A percentile compares a stretch with the other conserved stretches of the same genome.
Evolutionary conservation across 2,113 vertebrate genomes (phyloP).

Genomic region (Catagonus wagneri): DNA sequence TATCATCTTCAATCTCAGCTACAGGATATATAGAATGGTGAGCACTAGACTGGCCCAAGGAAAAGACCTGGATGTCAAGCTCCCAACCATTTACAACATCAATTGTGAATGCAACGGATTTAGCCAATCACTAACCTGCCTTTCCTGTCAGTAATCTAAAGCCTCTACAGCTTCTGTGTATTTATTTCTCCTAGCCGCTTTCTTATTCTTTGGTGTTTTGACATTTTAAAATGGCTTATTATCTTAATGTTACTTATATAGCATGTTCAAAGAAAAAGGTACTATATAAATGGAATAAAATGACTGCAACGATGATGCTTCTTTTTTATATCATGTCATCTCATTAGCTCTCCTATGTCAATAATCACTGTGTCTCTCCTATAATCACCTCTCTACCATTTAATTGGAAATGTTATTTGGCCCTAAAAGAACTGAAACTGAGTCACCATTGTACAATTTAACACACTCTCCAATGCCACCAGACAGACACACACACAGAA

Average conservation of each 20-base stretch:
- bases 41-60: neutral
- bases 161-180: neutral
- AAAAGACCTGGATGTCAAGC: neutral
- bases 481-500: neutral
- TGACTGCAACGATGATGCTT: neutral
- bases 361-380: neutral
- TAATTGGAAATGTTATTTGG: conserved; percentile 21
- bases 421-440: neutral
- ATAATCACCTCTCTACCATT: neutral
- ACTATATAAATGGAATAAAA: conserved; percentile 47
- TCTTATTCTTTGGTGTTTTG: conserved; percentile 56
- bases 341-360: conserved; percentile 39
- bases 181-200: conserved; percentile 36
- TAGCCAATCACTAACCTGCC: neutral
- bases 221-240: conserved; percentile 64
- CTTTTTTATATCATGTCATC: neutral
- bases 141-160: neutral
- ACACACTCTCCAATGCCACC: neutral
- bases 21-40: neutral
- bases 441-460: neutral
- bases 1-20: neutral
- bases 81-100: neutral
- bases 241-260: conserved; percentile 46
- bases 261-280: conserved; percentile 51
- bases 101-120: neutral